phyloP scores from a whole-genome alignment of 1,140 invertebrate genomes.

The Procambarus clarkii region DNA sequence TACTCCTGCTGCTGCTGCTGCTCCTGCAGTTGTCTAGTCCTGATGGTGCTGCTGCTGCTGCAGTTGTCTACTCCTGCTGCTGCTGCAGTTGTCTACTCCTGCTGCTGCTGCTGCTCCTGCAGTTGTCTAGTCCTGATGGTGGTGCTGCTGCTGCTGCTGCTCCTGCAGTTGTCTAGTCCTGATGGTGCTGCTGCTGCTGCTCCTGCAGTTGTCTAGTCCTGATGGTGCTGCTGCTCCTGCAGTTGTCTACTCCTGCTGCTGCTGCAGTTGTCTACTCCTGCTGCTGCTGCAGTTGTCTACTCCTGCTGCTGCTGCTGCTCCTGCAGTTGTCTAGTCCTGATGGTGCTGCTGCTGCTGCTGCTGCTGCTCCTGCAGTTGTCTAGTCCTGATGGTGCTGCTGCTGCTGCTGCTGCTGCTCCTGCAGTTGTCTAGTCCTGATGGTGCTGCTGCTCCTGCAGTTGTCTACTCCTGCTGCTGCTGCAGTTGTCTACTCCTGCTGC shows the following conservation, averaged over 20 bases:
- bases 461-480: constrained; percentile 3
- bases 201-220: not conserved
- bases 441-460: not conserved
- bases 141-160: not conserved
- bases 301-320: not conserved
- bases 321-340: not conserved
- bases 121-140: not conserved
- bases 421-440: too few relatives aligned
- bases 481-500: not conserved
- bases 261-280: not conserved
- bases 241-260: not conserved
- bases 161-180: not conserved
- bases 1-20: too few relatives aligned
- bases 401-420: not conserved
- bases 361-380: not conserved
- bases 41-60: not conserved
- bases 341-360: not conserved
- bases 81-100: not conserved
- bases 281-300: too few relatives aligned
- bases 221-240: not conserved
- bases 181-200: constrained; percentile 2
- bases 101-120: not conserved
- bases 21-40: too few relatives aligned
- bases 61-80: too few relatives aligned
- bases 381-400: not conserved